Evolutionary conservation across 2,888 invertebrate species (phyloP).

Genomic region (Ceratothoa steindachneri): DNA sequence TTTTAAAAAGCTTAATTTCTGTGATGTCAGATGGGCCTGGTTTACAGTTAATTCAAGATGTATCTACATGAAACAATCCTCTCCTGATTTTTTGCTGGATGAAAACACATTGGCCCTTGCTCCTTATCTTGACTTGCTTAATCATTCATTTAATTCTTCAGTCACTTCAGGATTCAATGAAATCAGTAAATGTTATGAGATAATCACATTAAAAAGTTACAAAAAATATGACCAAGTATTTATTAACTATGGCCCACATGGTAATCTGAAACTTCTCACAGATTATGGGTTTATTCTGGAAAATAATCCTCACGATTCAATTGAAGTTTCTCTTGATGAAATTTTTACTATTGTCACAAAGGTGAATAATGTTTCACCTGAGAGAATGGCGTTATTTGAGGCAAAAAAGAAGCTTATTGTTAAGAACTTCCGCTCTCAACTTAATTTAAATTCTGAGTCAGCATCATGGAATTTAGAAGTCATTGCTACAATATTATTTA

Average conservation of each 20-base stretch:
- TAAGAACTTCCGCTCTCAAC: background rate
- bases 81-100: constrained; percentile 51
- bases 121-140: constrained; percentile 84
- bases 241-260: constrained; percentile 81
- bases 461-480: constrained; percentile 31
- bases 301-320: constrained; percentile 65
- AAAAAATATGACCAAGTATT: constrained; percentile 70
- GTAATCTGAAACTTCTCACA: constrained; percentile 71
- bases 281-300: constrained; percentile 80
- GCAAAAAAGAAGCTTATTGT: background rate
- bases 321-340: constrained; percentile 61
- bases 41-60: constrained; percentile 79
- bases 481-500: constrained; percentile 23
- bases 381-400: constrained; percentile 1
- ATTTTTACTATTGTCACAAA: constrained; percentile 4
- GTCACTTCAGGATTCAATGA: constrained; percentile 49
- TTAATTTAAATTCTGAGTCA: background rate
- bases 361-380: background rate
- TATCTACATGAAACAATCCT: constrained; percentile 65
- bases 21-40: constrained; percentile 61
- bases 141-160: constrained; percentile 63
- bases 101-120: constrained; percentile 62
- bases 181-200: constrained; percentile 57
- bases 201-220: constrained; percentile 59
- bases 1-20: background rate